These are phyloP conservation scores for Lanistes nyassanus DNA, from an alignment of 1,140 invertebrate species.

Conservation along the genomic window DNA sequence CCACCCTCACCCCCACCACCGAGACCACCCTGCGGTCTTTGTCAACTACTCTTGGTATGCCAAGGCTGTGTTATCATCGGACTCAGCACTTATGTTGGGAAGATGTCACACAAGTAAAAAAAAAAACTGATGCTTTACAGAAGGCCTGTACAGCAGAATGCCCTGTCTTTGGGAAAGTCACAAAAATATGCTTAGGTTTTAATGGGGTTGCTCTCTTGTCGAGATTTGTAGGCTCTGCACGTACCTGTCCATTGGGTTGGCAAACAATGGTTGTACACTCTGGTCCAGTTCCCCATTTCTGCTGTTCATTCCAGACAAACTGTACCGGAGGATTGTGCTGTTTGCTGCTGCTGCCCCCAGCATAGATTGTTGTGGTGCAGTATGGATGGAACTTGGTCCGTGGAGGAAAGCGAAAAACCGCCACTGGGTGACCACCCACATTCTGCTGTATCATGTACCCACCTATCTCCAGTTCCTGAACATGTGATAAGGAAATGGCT, in stretches of 20 bases:
- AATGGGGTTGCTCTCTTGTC: no score
- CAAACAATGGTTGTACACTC: constrained; percentile 66
- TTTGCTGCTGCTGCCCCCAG: constrained; percentile 57
- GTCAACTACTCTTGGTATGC: no score
- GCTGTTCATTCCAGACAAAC: constrained; percentile 66
- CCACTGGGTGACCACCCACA: constrained; percentile 64
- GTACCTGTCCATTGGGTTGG: constrained; percentile 64
- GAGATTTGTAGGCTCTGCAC: not conserved
- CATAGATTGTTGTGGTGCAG: constrained; percentile 63
- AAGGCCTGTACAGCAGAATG: no score
- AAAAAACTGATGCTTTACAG: no score
- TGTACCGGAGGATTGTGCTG: constrained; percentile 62
- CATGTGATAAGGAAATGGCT: not conserved
- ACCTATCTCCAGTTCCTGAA: constrained; percentile 62
- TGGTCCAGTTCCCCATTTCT: constrained; percentile 65
- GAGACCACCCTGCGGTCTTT: no score
- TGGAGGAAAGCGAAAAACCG: constrained; percentile 63
- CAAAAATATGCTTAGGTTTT: no score
- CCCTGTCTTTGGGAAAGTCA: no score
- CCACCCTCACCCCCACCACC: no score
- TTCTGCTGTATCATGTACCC: constrained; percentile 65
- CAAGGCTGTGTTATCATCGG: no score
- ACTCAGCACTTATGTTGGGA: no score
- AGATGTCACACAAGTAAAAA: no score
- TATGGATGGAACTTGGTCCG: constrained; percentile 55